Evolutionary conservation across 2,888 invertebrate species (phyloP).

Genomic region (Stenichneumon culpator): DNA sequence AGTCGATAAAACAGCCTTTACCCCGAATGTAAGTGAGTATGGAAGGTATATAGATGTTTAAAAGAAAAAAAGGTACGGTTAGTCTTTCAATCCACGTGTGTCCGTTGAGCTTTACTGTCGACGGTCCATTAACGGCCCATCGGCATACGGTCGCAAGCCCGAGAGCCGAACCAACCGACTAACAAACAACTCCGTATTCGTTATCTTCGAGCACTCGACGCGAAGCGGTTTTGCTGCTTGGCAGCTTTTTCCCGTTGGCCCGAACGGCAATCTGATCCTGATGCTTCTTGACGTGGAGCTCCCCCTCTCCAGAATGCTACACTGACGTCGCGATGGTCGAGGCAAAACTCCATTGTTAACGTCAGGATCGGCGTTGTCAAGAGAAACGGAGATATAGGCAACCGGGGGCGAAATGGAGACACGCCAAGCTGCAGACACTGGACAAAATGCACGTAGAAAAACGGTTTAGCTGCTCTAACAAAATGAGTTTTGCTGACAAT

Average conservation of each 20-base stretch:
- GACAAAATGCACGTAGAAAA: too few species aligned
- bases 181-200: conserved; percentile 73
- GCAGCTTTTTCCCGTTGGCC: conserved; percentile 65
- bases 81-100: neutral
- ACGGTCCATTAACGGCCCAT: conserved; percentile 38
- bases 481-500: too few species aligned
- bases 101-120: conserved; percentile 4
- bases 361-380: neutral
- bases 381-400: neutral
- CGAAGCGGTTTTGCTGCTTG: conserved; percentile 12
- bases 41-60: conserved; percentile 6
- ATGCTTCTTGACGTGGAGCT: conserved; percentile 67
- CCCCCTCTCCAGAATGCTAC: conserved; percentile 14
- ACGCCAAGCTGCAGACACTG: too few species aligned
- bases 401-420: neutral
- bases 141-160: neutral
- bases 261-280: conserved; percentile 70
- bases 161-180: conserved; percentile 64
- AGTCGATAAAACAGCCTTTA: conserved; percentile 13
- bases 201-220: conserved; percentile 73
- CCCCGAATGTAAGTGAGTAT: conserved; percentile 23
- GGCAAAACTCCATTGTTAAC: conserved; percentile 19
- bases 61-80: conserved; percentile 11
- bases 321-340: conserved; percentile 5
- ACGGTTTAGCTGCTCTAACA: too few species aligned